Evolutionary conservation across 2,113 vertebrate species (phyloP), one percentile per base, ranked within the genome.

Genomic region (Benthochromis sp.): DNA sequence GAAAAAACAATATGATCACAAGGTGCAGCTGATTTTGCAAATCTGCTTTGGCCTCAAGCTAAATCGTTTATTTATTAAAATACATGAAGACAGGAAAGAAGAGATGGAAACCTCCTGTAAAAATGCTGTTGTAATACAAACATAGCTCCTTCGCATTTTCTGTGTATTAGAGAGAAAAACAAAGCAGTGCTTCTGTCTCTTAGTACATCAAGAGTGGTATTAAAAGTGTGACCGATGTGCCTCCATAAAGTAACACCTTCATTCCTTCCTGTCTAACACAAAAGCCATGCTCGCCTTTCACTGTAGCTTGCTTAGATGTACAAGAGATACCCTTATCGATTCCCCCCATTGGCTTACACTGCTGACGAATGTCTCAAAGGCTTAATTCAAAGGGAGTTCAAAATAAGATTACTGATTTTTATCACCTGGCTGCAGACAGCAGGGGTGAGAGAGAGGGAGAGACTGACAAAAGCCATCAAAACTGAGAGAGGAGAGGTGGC

Each of bases 391-490:
- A 93, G 86, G 86, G 85, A 95, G 93, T 95, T 96, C 92, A 96
- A 96, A 95, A 93, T 94, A 94, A 96, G 94, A 96, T 96, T 94
- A 95, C 91, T 95, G 95, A 96, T 96, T 96, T 95, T 92, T 96
- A 96, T 96, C 96, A 95, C 93, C 91, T 92, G 90, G 89, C 89
- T 88, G 88, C 90, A 93, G 90, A 92, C 87, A 86, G 86, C 79
- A 47, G 59, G 87, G 31, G 76, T 45, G 85, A 79, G 59, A 38
- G 8, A 63, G 79, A 69, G 17, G 63, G 81, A 73, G 53, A 29
- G 73, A 12, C 19, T 85, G 89, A 94, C 90, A 92, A 89, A 93
- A 86, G 86, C 84, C 86, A 90, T 86, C 88, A 91, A 88, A 91
- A 93, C 92, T 54, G 82, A 92, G 82, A 88, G 50, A 50, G 76